These are phyloP conservation scores for Lerista edwardsae DNA, from an alignment of 2,797 vertebrate species.

Conservation along the genomic window DNA sequence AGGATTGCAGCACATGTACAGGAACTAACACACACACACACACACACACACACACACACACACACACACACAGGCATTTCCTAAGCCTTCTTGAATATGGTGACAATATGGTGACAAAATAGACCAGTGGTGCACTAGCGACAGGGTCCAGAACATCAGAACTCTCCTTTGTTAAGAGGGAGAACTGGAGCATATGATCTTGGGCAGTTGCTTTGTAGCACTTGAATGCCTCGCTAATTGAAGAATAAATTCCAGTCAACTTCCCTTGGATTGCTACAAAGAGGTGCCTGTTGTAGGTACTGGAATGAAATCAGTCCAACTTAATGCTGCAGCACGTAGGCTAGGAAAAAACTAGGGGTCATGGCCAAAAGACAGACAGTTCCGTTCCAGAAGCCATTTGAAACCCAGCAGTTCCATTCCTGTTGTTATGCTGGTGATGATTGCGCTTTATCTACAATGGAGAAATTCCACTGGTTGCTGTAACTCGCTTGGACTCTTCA, in stretches of 20 bases:
- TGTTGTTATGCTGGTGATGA: neutral
- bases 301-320: neutral
- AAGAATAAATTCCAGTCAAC: neutral
- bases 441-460: neutral
- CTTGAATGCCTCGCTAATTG: neutral
- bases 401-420: neutral
- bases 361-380: neutral
- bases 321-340: neutral
- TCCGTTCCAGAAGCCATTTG: neutral
- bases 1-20: neutral
- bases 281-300: neutral
- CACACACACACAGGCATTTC: too few relatives aligned
- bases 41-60: too few relatives aligned
- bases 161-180: neutral
- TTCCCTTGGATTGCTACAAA: neutral
- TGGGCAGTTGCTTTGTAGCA: neutral
- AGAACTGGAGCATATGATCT: neutral
- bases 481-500: neutral
- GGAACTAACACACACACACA: too few relatives aligned
- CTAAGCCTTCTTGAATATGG: neutral
- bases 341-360: neutral
- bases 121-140: neutral
- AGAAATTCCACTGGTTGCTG: neutral
- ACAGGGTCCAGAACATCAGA: neutral
- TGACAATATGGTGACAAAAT: neutral